Conservation (phyloP, 2,888 invertebrate genomes). For the Caenorhabditis angaria region DNA sequence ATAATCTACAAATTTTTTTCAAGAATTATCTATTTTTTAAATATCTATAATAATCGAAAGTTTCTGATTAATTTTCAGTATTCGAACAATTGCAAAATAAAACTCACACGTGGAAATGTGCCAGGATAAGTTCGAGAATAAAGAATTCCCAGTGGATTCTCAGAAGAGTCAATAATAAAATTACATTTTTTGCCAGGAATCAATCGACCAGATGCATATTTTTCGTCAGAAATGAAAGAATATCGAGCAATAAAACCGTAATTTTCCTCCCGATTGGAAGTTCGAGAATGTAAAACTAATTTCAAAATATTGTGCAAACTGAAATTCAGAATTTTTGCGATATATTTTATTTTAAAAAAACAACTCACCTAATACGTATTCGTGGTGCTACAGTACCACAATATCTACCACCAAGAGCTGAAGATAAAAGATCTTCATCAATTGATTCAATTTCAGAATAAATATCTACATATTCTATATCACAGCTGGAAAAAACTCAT, state of each 20-base stretch:
- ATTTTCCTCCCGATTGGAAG: conserved; percentile 67
- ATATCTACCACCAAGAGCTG: conserved; percentile 74
- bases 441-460: conserved; percentile 73
- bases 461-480: conserved; percentile 74
- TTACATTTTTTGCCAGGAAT: conserved; percentile 55
- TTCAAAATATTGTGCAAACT: conserved; percentile 73
- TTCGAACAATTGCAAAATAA: no score
- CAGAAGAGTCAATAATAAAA: conserved; percentile 61
- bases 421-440: conserved; percentile 72
- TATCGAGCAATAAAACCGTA: conserved; percentile 73
- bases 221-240: conserved; percentile 73
- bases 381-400: conserved; percentile 75
- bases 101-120: conserved; percentile 81
- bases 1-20: conserved; percentile 10
- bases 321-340: conserved; percentile 19
- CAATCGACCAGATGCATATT: conserved; percentile 63
- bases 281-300: conserved; percentile 74
- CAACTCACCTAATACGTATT: conserved; percentile 64
- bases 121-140: conserved; percentile 98
- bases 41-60: not conserved
- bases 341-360: not conserved
- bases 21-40: not conserved
- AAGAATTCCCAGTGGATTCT: conserved; percentile 81
- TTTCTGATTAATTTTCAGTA: not conserved
- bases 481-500: conserved; percentile 72